Conservation (phyloP, 2,797 vertebrate species). For the Champsocephalus esox region DNA sequence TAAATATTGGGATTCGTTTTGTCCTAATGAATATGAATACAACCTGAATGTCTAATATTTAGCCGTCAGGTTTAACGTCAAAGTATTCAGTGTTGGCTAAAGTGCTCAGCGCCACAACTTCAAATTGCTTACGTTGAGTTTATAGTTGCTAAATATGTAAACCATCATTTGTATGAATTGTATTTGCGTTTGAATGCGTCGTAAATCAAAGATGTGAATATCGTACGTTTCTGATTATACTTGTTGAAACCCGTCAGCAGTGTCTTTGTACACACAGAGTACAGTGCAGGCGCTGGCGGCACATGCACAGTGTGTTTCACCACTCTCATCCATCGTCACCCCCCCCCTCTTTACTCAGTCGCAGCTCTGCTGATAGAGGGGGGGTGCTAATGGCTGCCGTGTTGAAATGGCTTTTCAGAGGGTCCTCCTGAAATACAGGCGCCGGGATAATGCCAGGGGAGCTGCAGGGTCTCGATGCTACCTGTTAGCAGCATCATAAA, state of each 20-base stretch:
- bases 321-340: slow-evolving; percentile 58
- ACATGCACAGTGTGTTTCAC: slow-evolving; percentile 60
- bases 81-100: too few species aligned
- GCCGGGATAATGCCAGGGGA: slow-evolving; percentile 43
- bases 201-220: slow-evolving; percentile 7
- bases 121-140: too few species aligned
- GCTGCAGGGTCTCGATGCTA: slow-evolving; percentile 45
- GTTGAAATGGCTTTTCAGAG: slow-evolving; percentile 65
- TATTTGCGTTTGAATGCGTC: slow-evolving; percentile 16
- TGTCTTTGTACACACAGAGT: too few species aligned
- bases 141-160: slow-evolving; percentile 13
- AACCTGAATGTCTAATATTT: background rate
- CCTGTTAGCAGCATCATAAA: slow-evolving; percentile 68
- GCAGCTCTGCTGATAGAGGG: slow-evolving; percentile 51
- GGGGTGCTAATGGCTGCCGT: slow-evolving; percentile 63
- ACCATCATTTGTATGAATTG: background rate
- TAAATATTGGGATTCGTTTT: background rate
- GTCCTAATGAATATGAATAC: background rate
- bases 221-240: background rate
- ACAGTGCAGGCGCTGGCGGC: background rate
- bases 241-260: slow-evolving; percentile 28
- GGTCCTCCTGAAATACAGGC: slow-evolving; percentile 53
- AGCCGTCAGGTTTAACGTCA: too few species aligned
- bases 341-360: slow-evolving; percentile 35
- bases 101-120: too few species aligned